These are phyloP conservation scores for Drosophila ercepeae DNA, from an alignment of 1,140 invertebrate species.

Conservation along the genomic window DNA sequence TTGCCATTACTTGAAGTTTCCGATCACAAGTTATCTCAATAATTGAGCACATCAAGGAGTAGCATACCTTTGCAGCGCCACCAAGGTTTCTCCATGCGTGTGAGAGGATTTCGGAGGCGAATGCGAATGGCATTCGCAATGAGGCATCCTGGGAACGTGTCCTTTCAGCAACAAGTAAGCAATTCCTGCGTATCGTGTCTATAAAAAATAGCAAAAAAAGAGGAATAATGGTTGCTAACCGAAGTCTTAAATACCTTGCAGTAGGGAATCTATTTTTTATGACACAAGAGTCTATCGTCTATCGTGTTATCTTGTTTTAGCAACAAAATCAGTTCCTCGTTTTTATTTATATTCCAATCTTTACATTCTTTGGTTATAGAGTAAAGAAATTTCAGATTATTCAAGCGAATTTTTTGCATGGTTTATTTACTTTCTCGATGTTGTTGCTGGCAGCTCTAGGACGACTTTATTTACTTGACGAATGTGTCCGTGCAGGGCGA, in stretches of 20 bases:
- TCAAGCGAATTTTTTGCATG: neutral
- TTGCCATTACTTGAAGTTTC: slow-evolving; percentile 42
- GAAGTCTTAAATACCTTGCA: slow-evolving; percentile 15
- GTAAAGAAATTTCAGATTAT: neutral
- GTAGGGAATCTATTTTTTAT: neutral
- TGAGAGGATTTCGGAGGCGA: slow-evolving; percentile 10
- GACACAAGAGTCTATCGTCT: too few species aligned
- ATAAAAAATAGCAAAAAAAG: slow-evolving; percentile 10
- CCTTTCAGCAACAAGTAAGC: slow-evolving; percentile 58
- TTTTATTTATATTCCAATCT: neutral
- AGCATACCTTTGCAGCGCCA: neutral
- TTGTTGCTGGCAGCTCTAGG: slow-evolving; percentile 21
- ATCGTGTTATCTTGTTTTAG: too few species aligned
- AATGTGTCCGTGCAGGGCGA: slow-evolving; percentile 40
- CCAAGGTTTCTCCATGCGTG: slow-evolving; percentile 21
- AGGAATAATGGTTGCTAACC: slow-evolving; percentile 1
- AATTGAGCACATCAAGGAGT: slow-evolving; percentile 25
- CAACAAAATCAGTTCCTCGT: neutral
- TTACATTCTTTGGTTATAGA: neutral
- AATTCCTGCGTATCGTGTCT: slow-evolving; percentile 27
- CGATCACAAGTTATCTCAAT: slow-evolving; percentile 53
- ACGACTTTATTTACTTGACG: slow-evolving; percentile 63
- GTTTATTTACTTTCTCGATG: slow-evolving; percentile 23
- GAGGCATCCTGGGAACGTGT: slow-evolving; percentile 25
- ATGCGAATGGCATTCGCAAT: slow-evolving; percentile 52